Base-by-base conservation (phyloP, 1,140 invertebrate species). In the Hestina assimilis region DNA sequence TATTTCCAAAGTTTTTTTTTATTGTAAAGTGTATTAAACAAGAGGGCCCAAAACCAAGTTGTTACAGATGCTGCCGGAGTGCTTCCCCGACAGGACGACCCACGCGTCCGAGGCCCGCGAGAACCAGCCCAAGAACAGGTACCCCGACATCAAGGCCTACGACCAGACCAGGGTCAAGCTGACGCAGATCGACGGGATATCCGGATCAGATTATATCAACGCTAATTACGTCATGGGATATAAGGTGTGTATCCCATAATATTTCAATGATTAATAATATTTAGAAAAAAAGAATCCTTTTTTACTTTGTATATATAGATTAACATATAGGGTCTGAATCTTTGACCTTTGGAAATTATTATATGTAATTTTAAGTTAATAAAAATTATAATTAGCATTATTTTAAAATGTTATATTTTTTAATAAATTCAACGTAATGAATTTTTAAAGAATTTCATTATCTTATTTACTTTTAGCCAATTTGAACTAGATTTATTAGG, bases 181-280 rank as follows among this genome's bases (percentile, higher is more conserved):
- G 4, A 89, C 92, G 0, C 91, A 93, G 59, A 89, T 95, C 3
- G 95, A 96, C 76, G 94, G 94, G 20, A 92, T 94, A 28, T 90
- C 91, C 35, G 94, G 94, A 3, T 94, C 94, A 0, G 96, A 97
- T 83, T 98, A 98, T 73, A 96, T 98, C 47, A 98, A 98, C 79
- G 96, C 97, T 0, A 98, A 97, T 75, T 95, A 95, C 70, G 96
- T 98, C 0, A 92, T 95, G 71, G 95, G 96, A 6, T 97, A 97
- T 73, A 97, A 97, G 82, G 89, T 89, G 9, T 63, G 75, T 72
- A 21, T 19, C 6, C 4, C 11, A n/a, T n/a, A n/a, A n/a, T n/a
- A n/a, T n/a, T n/a, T n/a, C n/a, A n/a, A n/a, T n/a, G n/a, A n/a
- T n/a, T n/a, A n/a, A n/a, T n/a, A n/a, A n/a, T n/a, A n/a, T n/a